Base-by-base conservation (phyloP, 2,113 vertebrate species). In the Mastomys coucha region DNA sequence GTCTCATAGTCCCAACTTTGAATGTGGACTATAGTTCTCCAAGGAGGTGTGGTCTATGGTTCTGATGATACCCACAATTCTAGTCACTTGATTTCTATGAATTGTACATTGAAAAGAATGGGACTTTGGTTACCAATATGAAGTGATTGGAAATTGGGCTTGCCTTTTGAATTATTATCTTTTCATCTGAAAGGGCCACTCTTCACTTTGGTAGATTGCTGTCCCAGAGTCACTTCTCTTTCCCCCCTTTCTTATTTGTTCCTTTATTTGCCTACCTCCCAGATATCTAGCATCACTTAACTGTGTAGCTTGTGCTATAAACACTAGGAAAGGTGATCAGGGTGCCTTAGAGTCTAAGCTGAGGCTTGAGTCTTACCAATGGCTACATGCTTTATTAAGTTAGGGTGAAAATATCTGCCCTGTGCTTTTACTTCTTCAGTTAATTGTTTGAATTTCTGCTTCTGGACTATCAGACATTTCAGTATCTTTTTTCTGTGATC, bases 11-110 rank as follows among this genome's bases (percentile, higher is more conserved):
- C n/a, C 16, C 16, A 91, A 56, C 11, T 42, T 85, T 1, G 3
- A 77, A 33, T 94, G 91, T 96, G 84, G 28, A 60, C 81, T 89
- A 73, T 88, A 60, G 33, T 78, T 96, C 82, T 82, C n/a, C 53
- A 22, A 22, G 14, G 26, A 45, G 24, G 14, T 22, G 42, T 51
- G 49, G 13, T 91, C 67, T 95, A 53, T 73, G 28, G 56, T 49
- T 78, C 53, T 89, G 67, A 94, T 87, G 53, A 94, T 72, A 45
- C 85, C 39, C 60, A 49, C 16, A 56, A 84, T 81, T 76, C 72
- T 80, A 90, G 39, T 88, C 33, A 63, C 88, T 93, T 77, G 33
- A 51, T 90, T 96, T 94, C 33, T 42, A n/a, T 84, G 69, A 80
- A 70, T 76, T 81, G 3, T 31, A 70, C 16, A 22, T 91, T 88